Evolutionary conservation across 1,140 invertebrate species (phyloP), one percentile per base, ranked within the genome.

Genomic region (Tetranychus urticae): DNA sequence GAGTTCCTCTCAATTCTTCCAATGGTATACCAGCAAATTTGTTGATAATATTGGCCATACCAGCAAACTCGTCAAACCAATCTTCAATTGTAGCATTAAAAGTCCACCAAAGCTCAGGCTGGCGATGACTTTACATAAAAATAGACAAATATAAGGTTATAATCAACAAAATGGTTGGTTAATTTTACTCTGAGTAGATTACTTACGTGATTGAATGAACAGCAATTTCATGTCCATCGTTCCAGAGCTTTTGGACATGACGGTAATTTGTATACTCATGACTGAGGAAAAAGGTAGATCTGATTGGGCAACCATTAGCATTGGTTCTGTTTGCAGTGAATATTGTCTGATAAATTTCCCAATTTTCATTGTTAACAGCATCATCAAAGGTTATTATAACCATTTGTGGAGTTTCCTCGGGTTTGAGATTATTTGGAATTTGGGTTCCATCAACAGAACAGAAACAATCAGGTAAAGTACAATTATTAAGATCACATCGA

Each of bases 241-340:
- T 77, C 69, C 93, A 88, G 58, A 96, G 77, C 73, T 91, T 88
- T 65, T 79, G 87, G 1, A 93, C 82, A 5, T 87, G 85, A 8
- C 88, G 89, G 69, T 96, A 96, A 72, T 96, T 93, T 56, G 86
- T 88, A 72, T 90, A 94, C 69, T 92, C 90, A 77, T 96, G 89
- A 1, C 87, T 90, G 0, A 92, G 83, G 72, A 96, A 97, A 79
- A 93, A 93, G 5, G 89, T 96, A 63, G 86, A 76, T 65, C 82
- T 81, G 69, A 93, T 87, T 68, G 88, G 84, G 70, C 91, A 97
- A 35, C 90, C 86, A 71, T 96, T 94, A 23, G 88, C 86, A 61
- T 68, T 68, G 3, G 62, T 66, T 31, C 67, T 48, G 45, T 59
- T 63, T 36, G 61, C 47, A 39, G 46, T 61, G 52, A 68, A 65